Conservation (phyloP, 2,113 vertebrate species). For the Poeciliopsis prolifica region DNA sequence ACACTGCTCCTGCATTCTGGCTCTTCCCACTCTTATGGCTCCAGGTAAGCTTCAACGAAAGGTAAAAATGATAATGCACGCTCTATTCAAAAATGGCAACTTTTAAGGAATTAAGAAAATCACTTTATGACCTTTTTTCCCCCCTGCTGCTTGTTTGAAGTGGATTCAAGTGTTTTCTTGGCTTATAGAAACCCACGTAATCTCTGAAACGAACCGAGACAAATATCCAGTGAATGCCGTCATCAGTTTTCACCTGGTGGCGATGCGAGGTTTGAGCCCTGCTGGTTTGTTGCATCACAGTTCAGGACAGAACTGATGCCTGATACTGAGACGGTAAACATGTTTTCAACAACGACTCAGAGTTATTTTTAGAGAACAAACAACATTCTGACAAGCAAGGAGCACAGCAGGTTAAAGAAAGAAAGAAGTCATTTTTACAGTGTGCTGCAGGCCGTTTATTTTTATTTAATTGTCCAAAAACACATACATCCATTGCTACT, state of each 20-base stretch:
- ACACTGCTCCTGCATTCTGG: slow-evolving; percentile 38
- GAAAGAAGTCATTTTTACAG: too few relatives aligned
- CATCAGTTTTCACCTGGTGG: slow-evolving; percentile 13
- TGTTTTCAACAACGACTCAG: neutral
- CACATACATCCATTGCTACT: neutral
- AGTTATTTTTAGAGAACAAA: too few relatives aligned
- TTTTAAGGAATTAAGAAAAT: slow-evolving; percentile 57
- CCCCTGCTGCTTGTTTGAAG: slow-evolving; percentile 15
- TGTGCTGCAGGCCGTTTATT: too few relatives aligned
- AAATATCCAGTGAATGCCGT: slow-evolving; percentile 15
- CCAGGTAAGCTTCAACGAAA: slow-evolving; percentile 46
- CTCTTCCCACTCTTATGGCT: slow-evolving; percentile 22
- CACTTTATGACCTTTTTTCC: slow-evolving; percentile 16
- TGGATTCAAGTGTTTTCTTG: slow-evolving; percentile 26
- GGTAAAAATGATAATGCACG: slow-evolving; percentile 42
- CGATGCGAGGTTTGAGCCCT: neutral
- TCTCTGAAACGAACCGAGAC: slow-evolving; percentile 19
- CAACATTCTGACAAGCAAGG: too few relatives aligned
- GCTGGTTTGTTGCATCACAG: slow-evolving; percentile 17
- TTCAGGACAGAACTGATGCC: slow-evolving; percentile 2
- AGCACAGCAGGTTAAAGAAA: too few relatives aligned
- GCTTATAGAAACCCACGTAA: slow-evolving; percentile 40
- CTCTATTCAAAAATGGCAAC: slow-evolving; percentile 51
- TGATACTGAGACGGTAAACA: neutral
- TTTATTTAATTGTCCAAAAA: too few relatives aligned